Conservation (phyloP, 2,113 vertebrate genomes). For the Cichladusa arquata region DNA sequence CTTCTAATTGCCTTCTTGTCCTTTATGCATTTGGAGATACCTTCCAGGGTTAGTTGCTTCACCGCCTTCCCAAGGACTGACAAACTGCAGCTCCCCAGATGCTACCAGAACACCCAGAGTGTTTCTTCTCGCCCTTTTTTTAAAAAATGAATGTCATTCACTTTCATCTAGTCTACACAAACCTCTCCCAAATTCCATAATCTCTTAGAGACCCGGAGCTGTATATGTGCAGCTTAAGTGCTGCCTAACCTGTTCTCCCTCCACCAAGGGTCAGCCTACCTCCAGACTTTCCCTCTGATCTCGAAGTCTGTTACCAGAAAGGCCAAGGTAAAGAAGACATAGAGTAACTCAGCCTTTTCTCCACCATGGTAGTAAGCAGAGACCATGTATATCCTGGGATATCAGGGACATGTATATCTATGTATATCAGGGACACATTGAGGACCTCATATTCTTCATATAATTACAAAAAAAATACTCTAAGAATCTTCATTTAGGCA, state of each 20-base stretch:
- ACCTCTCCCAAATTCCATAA: background rate
- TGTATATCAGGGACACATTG: background rate
- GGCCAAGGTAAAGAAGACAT: background rate
- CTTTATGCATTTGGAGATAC: background rate
- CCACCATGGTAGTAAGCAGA: background rate
- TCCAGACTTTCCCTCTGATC: background rate
- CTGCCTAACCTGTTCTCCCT: background rate
- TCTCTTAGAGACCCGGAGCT: background rate
- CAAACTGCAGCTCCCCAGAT: background rate
- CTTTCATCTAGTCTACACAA: background rate
- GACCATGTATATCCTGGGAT: background rate
- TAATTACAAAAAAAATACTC: background rate
- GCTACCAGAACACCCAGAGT: background rate
- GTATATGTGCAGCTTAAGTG: rapidly evolving
- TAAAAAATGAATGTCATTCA: background rate
- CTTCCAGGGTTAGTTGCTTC: background rate
- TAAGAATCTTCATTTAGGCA: background rate
- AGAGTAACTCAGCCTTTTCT: background rate
- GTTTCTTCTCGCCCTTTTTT: background rate
- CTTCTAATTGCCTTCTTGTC: background rate
- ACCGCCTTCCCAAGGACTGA: background rate
- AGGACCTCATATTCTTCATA: background rate
- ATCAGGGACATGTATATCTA: background rate
- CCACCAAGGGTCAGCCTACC: background rate
- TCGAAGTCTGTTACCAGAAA: background rate